phyloP scores from a whole-genome alignment of 2,888 invertebrate species.

The Lordiphosa andalusiaca region DNA sequence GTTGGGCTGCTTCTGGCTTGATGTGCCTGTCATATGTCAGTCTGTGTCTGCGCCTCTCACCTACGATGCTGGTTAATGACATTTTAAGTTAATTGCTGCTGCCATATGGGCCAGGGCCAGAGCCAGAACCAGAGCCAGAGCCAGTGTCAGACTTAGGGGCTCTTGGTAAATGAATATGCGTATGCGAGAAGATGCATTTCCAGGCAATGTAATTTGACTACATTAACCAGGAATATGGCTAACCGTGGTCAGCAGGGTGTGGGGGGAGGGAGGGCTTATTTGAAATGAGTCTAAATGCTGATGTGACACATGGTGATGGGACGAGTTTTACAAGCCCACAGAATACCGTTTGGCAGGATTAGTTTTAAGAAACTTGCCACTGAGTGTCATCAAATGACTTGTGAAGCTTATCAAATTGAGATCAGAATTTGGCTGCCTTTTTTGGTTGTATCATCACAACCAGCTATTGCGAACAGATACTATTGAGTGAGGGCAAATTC shows the following conservation, averaged over 20 bases:
- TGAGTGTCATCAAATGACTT: too few relatives aligned
- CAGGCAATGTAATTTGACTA: conserved; percentile 72
- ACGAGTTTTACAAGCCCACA: too few relatives aligned
- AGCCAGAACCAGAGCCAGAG: conserved; percentile 28
- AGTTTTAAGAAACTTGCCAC: too few relatives aligned
- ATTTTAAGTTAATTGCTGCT: conserved; percentile 71
- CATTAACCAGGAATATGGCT: conserved; percentile 44
- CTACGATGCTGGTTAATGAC: conserved; percentile 71
- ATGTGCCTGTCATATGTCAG: conserved; percentile 73
- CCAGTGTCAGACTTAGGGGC: conserved; percentile 5
- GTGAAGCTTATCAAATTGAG: too few relatives aligned
- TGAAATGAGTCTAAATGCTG: neutral
- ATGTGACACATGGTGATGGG: too few relatives aligned
- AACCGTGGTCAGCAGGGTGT: conserved; percentile 26
- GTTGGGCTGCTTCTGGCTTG: conserved; percentile 38
- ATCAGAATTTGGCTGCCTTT: too few relatives aligned
- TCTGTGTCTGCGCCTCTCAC: conserved; percentile 55
- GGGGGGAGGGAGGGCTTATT: conserved; percentile 22
- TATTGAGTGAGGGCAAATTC: too few relatives aligned
- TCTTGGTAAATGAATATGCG: conserved; percentile 58
- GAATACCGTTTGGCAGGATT: too few relatives aligned
- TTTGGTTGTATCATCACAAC: too few relatives aligned
- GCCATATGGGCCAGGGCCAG: conserved; percentile 61
- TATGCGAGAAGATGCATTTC: conserved; percentile 50
- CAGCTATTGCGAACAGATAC: too few relatives aligned